Conservation (phyloP, 2,888 invertebrate genomes). For the Gnatocerus cornutus region DNA sequence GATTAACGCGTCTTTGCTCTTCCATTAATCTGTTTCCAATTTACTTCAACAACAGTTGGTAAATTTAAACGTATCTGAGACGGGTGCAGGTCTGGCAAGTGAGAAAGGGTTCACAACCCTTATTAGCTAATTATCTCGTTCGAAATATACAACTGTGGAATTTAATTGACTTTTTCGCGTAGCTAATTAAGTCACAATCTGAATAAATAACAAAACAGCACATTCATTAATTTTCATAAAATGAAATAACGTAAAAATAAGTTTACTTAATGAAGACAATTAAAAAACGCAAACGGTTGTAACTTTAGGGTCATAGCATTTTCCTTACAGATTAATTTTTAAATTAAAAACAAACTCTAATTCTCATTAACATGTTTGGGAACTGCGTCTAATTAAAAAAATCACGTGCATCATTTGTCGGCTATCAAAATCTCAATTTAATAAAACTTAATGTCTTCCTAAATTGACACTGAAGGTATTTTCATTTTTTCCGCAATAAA, state of each 20-base stretch:
- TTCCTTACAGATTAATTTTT: too few relatives aligned
- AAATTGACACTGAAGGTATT: too few relatives aligned
- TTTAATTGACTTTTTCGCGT: neutral
- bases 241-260: conserved; percentile 25
- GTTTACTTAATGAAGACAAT: conserved; percentile 21
- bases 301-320: too few relatives aligned
- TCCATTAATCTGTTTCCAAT: conserved; percentile 23
- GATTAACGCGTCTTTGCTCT: conserved; percentile 15
- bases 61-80: conserved; percentile 4
- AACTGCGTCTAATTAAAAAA: too few relatives aligned
- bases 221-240: conserved; percentile 1
- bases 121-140: conserved; percentile 3
- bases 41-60: conserved; percentile 16
- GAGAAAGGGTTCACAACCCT: neutral
- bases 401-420: too few relatives aligned
- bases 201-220: neutral
- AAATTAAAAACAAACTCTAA: too few relatives aligned
- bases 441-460: too few relatives aligned
- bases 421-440: too few relatives aligned
- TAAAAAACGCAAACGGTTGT: conserved; percentile 18
- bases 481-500: too few relatives aligned
- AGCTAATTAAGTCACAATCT: neutral
- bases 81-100: neutral
- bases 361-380: too few relatives aligned
- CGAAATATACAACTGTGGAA: neutral